Evolutionary conservation across 2,888 invertebrate genomes (phyloP).

Genomic region (Helleia helle): DNA sequence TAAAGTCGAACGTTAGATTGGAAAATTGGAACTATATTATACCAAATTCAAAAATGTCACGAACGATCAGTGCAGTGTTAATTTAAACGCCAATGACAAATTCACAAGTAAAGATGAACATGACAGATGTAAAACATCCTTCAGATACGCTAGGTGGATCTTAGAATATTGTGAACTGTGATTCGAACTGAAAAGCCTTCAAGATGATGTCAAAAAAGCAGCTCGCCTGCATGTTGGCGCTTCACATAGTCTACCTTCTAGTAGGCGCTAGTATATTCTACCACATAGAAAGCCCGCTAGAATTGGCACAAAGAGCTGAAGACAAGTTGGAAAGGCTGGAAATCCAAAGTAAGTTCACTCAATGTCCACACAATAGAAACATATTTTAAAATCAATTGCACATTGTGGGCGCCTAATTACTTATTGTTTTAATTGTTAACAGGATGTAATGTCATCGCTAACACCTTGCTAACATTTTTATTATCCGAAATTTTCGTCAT

Average conservation of each 20-base stretch:
- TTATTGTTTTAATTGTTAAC: background rate
- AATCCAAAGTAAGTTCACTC: conserved; percentile 82
- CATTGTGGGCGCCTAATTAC: background rate
- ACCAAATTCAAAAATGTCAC: conserved; percentile 16
- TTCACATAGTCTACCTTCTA: conserved; percentile 84
- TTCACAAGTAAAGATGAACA: conserved; percentile 36
- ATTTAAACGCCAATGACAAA: conserved; percentile 27
- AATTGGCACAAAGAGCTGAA: conserved; percentile 73
- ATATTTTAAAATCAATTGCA: background rate
- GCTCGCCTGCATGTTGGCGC: conserved; percentile 81
- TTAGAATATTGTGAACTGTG: conserved; percentile 26
- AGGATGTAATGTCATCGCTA: too few species aligned
- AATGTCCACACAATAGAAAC: conserved; percentile 9
- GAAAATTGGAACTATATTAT: conserved; percentile 31
- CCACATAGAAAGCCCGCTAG: conserved; percentile 84
- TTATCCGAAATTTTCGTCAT: too few species aligned
- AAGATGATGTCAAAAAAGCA: conserved; percentile 87
- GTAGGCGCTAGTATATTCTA: conserved; percentile 91
- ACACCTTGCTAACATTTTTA: too few species aligned
- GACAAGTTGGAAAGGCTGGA: conserved; percentile 77
- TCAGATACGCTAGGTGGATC: conserved; percentile 31
- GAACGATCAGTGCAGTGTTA: conserved; percentile 15
- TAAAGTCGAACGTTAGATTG: conserved; percentile 50
- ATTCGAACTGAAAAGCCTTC: conserved; percentile 33
- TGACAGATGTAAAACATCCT: conserved; percentile 34